Percentiles rank a stretch among this genome's conserved stretches.
Conservation (phyloP, 2,888 invertebrate genomes). For the Baccha elongata region DNA sequence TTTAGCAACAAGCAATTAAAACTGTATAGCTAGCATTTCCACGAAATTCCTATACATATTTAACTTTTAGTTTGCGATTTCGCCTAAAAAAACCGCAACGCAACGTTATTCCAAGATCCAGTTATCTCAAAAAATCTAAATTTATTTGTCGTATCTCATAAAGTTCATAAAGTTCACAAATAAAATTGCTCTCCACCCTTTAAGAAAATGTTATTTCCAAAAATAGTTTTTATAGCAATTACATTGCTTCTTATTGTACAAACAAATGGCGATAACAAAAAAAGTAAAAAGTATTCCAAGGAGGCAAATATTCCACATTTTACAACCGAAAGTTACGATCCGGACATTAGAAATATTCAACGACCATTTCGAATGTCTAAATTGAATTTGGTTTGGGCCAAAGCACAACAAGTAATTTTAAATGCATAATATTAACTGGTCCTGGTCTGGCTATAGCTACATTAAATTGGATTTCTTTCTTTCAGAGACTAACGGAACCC, state of each 20-base stretch:
- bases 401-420: constrained; percentile 92
- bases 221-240: constrained; percentile 30
- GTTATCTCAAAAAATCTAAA: neutral
- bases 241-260: constrained; percentile 36
- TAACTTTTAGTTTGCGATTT: no score
- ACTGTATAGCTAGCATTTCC: no score
- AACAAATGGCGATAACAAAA: constrained; percentile 76
- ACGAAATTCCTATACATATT: no score
- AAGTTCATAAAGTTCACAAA: constrained; percentile 7
- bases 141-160: neutral
- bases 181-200: neutral
- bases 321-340: constrained; percentile 80
- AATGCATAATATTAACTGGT: neutral
- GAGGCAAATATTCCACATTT: constrained; percentile 78
- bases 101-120: no score
- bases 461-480: constrained; percentile 3
- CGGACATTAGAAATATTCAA: constrained; percentile 88
- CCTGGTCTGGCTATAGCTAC: no score
- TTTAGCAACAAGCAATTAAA: no score
- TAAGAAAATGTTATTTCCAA: constrained; percentile 50
- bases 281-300: constrained; percentile 79
- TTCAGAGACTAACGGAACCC: constrained; percentile 89
- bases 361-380: constrained; percentile 96
- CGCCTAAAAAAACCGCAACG: no score
- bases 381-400: constrained; percentile 93